Evolutionary conservation across 2,797 vertebrate genomes (phyloP).

Genomic region (Hippopotamyrus pictus): DNA sequence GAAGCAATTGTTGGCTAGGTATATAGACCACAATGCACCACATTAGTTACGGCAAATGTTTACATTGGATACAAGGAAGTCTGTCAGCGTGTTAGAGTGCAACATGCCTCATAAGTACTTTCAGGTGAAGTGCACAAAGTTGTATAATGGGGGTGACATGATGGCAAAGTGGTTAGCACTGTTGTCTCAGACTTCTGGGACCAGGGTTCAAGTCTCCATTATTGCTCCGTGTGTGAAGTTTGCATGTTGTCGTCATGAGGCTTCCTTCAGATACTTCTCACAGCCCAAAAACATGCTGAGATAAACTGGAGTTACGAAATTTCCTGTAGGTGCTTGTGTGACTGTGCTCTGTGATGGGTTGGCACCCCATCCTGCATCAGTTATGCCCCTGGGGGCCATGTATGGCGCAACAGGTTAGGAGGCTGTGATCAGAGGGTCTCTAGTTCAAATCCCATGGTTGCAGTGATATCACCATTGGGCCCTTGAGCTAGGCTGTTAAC

Average conservation of each 20-base stretch:
- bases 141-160: background rate
- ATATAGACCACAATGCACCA: background rate
- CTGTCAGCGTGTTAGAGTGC: background rate
- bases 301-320: background rate
- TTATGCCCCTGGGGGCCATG: background rate
- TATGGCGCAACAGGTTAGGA: background rate
- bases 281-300: background rate
- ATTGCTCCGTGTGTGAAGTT: background rate
- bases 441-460: background rate
- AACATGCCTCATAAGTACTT: no score
- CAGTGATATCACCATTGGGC: background rate
- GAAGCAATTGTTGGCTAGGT: background rate
- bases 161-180: background rate
- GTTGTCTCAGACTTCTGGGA: background rate
- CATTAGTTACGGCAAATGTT: background rate
- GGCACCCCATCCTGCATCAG: background rate
- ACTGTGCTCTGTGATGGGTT: background rate
- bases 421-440: background rate
- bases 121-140: no score
- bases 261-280: background rate
- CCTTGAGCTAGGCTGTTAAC: background rate
- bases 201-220: background rate
- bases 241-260: background rate
- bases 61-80: background rate
- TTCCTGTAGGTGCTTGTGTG: background rate